Conservation (phyloP, 2,888 invertebrate genomes). For the Papilio demoleus region DNA sequence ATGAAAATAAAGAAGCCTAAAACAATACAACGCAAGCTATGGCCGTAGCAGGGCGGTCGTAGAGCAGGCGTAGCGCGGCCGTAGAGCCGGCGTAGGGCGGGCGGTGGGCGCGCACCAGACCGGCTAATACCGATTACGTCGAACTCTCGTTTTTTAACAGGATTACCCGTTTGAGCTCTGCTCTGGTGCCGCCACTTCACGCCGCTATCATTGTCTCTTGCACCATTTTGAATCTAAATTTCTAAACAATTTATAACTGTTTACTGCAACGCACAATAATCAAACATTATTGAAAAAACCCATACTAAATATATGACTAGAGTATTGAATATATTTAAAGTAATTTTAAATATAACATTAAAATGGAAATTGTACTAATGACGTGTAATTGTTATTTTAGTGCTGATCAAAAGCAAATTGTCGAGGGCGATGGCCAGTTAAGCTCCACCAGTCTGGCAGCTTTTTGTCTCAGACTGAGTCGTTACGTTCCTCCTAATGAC, state of each 20-base stretch:
- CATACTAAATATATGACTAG: no score
- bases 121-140: constrained; percentile 51
- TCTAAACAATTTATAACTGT: not conserved
- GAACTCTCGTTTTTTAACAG: constrained; percentile 49
- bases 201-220: constrained; percentile 34
- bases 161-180: constrained; percentile 50
- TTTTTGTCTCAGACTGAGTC: not conserved
- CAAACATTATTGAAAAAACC: no score
- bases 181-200: constrained; percentile 48
- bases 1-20: constrained; percentile 3
- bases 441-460: not conserved
- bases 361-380: not conserved
- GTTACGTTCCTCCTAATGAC: not conserved
- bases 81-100: not conserved
- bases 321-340: not conserved
- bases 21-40: not conserved
- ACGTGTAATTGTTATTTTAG: not conserved
- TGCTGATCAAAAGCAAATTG: not conserved
- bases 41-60: not conserved
- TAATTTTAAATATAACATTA: not conserved
- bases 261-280: not conserved
- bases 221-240: constrained; percentile 44
- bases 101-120: constrained; percentile 46
- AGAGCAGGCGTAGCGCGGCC: not conserved
- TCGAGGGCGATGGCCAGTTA: constrained; percentile 3